Evolutionary conservation across 2,113 vertebrate species (phyloP).

Genomic region (Aphelocoma coerulescens): DNA sequence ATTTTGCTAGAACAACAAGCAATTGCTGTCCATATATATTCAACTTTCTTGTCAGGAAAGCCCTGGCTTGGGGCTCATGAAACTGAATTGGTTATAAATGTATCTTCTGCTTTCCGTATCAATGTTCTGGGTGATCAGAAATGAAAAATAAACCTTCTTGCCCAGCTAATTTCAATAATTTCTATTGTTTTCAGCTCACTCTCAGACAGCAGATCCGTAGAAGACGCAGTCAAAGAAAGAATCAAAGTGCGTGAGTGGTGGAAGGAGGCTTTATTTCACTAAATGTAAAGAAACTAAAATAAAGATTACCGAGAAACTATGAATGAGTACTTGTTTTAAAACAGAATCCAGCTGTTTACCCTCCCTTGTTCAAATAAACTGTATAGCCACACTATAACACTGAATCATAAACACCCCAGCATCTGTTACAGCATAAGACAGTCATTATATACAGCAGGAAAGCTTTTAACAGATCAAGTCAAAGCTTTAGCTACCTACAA

Average conservation of each 20-base stretch:
- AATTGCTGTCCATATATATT: not conserved
- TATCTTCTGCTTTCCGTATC: not conserved
- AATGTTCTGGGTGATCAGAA: not conserved
- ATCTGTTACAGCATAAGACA: slow-evolving; percentile 7
- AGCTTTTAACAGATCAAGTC: slow-evolving; percentile 15
- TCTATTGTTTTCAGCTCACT: slow-evolving; percentile 32
- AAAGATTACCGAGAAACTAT: slow-evolving; percentile 48
- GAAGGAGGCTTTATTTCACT: slow-evolving; percentile 62
- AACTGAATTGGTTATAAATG: not conserved
- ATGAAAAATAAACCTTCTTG: not conserved
- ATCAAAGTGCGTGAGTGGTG: not conserved
- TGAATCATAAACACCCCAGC: not conserved
- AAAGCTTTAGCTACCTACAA: slow-evolving; percentile 46
- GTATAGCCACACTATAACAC: not conserved
- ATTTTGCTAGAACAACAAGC: not conserved
- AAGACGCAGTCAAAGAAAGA: slow-evolving; percentile 32
- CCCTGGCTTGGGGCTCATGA: not conserved
- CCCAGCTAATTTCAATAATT: not conserved
- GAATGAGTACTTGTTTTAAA: slow-evolving; percentile 64
- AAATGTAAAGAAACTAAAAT: slow-evolving; percentile 52
- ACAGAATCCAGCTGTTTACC: slow-evolving; percentile 57
- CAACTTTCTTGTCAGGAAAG: not conserved
- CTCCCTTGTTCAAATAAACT: slow-evolving; percentile 32
- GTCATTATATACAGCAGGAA: slow-evolving; percentile 46
- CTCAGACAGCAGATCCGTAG: not conserved